Evolutionary conservation across 92 coral and sea anemone species (phyloP).

Genomic region (Porites divaricata): DNA sequence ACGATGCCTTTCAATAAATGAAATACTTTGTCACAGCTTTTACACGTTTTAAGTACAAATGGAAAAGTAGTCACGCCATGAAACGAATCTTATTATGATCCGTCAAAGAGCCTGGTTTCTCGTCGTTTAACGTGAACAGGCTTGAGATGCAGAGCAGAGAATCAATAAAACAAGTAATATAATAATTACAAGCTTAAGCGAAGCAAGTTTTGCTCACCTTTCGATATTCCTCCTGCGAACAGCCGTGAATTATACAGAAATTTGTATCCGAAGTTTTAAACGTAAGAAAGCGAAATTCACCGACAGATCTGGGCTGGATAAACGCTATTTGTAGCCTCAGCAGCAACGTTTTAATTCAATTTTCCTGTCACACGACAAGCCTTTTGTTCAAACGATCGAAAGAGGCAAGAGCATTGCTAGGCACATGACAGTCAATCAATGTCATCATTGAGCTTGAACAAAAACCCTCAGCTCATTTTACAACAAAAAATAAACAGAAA

Average conservation of each 20-base stretch:
- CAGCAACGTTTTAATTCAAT: not conserved
- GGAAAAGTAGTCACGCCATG: not conserved
- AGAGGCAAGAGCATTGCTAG: not conserved
- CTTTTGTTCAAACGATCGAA: no score
- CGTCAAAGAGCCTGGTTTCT: not conserved
- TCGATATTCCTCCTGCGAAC: constrained; percentile 1
- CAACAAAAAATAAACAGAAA: not conserved
- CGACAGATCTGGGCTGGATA: not conserved
- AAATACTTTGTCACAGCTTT: not conserved
- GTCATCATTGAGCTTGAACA: not conserved
- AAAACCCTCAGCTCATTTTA: constrained; percentile 40
- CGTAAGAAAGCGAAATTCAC: not conserved
- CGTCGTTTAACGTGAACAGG: no score
- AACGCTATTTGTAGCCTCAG: not conserved
- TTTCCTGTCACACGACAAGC: not conserved
- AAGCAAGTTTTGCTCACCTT: constrained; percentile 14
- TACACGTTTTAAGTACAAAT: not conserved
- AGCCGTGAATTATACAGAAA: constrained; percentile 20
- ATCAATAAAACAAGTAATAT: not conserved
- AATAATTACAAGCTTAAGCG: no score
- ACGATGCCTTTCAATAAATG: constrained; percentile 4
- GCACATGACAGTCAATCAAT: constrained; percentile 54
- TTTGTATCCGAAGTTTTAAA: constrained; percentile 4
- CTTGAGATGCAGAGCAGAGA: not conserved
- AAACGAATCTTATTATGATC: not conserved